Percentiles rank a stretch among this genome's conserved stretches.
Conservation (phyloP, 1,140 invertebrate species). For the Metopolophium dirhodum region DNA sequence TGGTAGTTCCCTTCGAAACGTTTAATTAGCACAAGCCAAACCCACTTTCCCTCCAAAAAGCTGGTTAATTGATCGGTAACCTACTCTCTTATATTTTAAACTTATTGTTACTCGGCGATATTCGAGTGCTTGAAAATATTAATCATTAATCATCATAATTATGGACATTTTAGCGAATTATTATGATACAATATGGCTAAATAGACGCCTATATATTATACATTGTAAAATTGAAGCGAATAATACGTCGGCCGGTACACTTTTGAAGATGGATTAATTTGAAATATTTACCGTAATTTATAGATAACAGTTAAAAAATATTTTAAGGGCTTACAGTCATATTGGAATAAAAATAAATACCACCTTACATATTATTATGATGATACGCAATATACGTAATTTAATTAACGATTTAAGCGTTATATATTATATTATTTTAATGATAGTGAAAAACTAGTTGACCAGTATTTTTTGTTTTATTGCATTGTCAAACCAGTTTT, state of each 20-base stretch:
- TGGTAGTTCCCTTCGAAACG: background rate
- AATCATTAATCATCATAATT: background rate
- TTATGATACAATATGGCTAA: background rate
- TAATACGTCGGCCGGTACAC: background rate
- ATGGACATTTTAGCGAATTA: background rate
- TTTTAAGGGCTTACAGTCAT: background rate
- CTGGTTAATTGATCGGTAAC: background rate
- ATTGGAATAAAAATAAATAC: background rate
- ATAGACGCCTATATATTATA: background rate
- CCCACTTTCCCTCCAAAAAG: conserved; percentile 27
- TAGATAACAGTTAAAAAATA: background rate
- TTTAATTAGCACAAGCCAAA: background rate
- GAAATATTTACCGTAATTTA: background rate
- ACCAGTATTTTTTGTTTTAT: conserved; percentile 30
- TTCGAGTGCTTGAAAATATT: background rate
- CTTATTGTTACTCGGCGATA: background rate
- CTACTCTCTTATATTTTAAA: conserved; percentile 9
- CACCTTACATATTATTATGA: background rate
- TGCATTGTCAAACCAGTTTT: conserved; percentile 23
- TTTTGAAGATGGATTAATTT: background rate
- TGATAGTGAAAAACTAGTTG: conserved; percentile 38
- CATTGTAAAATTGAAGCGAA: background rate
- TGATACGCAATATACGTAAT: background rate
- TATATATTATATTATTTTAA: conserved; percentile 30
- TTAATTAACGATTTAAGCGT: conserved; percentile 7